Conservation (phyloP, 1,140 invertebrate species). For the Heliothis subflexa region DNA sequence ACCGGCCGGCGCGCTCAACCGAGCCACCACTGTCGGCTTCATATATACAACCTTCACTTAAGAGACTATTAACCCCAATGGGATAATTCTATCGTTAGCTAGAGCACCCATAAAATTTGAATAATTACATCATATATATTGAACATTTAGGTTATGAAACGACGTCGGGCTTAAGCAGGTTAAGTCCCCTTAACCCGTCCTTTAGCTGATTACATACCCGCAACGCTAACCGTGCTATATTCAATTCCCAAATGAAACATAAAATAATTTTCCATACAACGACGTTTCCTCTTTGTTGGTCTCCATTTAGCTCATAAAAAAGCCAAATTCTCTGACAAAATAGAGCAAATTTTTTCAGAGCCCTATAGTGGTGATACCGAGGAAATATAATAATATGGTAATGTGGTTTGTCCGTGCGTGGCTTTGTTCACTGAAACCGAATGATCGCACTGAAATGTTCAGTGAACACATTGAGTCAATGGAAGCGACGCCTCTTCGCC, state of each 20-base stretch:
- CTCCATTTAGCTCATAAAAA: slow-evolving; percentile 2
- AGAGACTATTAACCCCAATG: slow-evolving; percentile 38
- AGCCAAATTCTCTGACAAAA: slow-evolving; percentile 18
- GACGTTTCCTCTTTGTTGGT: neutral
- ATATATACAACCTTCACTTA: slow-evolving; percentile 22
- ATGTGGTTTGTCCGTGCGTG: slow-evolving; percentile 45
- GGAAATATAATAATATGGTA: slow-evolving; percentile 41
- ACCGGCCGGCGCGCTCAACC: slow-evolving; percentile 48
- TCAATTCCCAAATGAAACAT: slow-evolving; percentile 16
- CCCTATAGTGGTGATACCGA: neutral
- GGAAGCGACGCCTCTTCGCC: slow-evolving; percentile 45
- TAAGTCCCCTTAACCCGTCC: slow-evolving; percentile 34
- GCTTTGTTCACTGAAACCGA: slow-evolving; percentile 54
- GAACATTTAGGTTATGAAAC: slow-evolving; percentile 25
- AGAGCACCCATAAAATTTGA: slow-evolving; percentile 38
- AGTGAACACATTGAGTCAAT: slow-evolving; percentile 52
- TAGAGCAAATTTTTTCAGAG: neutral
- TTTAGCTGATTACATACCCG: slow-evolving; percentile 2
- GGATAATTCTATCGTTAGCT: slow-evolving; percentile 34
- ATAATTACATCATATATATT: slow-evolving; percentile 44
- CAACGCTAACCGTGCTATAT: neutral
- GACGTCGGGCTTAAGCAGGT: slow-evolving; percentile 9
- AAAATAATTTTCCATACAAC: slow-evolving; percentile 4
- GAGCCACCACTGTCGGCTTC: slow-evolving; percentile 33
- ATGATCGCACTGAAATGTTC: slow-evolving; percentile 58